Conservation (phyloP, 2,888 invertebrate species). For the Pristionchus exspectatus region DNA sequence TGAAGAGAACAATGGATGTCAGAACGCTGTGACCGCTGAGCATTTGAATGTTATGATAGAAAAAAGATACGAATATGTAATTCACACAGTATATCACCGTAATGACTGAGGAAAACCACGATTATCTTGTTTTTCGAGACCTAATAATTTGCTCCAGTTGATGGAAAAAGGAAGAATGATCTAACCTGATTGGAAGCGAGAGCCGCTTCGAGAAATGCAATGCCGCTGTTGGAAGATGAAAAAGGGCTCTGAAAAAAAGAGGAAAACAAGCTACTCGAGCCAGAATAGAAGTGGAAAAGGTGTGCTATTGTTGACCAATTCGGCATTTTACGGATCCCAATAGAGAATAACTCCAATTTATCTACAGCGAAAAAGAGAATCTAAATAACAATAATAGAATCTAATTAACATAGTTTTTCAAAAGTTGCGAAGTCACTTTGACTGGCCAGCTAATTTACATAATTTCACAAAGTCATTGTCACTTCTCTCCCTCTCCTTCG, state of each 20-base stretch:
- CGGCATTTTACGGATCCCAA: background rate
- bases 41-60: too few species aligned
- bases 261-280: background rate
- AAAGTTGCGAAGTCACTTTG: too few species aligned
- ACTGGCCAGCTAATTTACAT: background rate
- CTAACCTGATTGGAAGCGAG: too few species aligned
- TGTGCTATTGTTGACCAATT: background rate
- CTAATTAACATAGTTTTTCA: too few species aligned
- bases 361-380: background rate
- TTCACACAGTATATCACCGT: too few species aligned
- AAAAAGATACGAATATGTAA: too few species aligned
- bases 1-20: too few species aligned
- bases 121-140: too few species aligned
- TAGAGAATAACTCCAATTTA: background rate
- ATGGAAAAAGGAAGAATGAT: too few species aligned
- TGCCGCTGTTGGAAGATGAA: background rate
- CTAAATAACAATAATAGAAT: background rate
- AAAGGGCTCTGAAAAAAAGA: background rate
- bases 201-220: background rate
- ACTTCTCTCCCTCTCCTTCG: background rate
- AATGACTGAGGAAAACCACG: too few species aligned
- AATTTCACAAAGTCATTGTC: background rate
- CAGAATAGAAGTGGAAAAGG: background rate
- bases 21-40: too few species aligned
- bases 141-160: too few species aligned